A percentile compares a stretch with the other conserved stretches of the same genome.
Evolutionary conservation across 2,113 vertebrate species (phyloP).

Genomic region (Chiloscyllium plagiosum): DNA sequence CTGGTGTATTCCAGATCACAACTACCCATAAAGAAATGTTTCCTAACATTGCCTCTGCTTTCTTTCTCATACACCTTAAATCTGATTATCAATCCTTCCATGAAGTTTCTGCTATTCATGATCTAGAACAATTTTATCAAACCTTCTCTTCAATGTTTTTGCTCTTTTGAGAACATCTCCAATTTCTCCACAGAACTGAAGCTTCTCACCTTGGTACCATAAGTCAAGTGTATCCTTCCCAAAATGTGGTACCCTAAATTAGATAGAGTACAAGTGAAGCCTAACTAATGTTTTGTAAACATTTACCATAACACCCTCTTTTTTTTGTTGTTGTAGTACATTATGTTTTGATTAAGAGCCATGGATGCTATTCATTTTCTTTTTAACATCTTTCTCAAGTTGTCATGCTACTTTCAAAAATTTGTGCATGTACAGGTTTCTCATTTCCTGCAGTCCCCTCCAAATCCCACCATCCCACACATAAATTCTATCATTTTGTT

Average conservation of each 20-base stretch:
- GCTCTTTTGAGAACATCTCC: background rate
- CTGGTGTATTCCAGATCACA: background rate
- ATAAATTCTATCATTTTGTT: no score
- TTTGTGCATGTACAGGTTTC: no score
- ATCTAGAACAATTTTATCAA: background rate
- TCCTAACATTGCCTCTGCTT: background rate
- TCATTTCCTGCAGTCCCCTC: no score
- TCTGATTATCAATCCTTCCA: background rate
- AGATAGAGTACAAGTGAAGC: no score
- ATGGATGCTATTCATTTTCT: no score
- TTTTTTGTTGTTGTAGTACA: background rate
- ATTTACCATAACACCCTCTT: background rate
- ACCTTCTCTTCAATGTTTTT: background rate
- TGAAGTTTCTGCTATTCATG: background rate
- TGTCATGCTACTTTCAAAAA: no score
- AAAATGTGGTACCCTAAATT: no score
- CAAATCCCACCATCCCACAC: no score
- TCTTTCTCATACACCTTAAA: background rate
- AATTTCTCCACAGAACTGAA: background rate
- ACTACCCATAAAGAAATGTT: background rate
- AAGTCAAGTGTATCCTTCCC: no score
- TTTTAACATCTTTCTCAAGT: no score
- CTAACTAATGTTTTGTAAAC: background rate
- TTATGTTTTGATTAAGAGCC: background rate
- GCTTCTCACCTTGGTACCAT: background rate